A percentile compares a stretch with the other conserved stretches of the same genome.
Evolutionary conservation across 2,113 vertebrate genomes (phyloP).

Genomic region (Riparia riparia): DNA sequence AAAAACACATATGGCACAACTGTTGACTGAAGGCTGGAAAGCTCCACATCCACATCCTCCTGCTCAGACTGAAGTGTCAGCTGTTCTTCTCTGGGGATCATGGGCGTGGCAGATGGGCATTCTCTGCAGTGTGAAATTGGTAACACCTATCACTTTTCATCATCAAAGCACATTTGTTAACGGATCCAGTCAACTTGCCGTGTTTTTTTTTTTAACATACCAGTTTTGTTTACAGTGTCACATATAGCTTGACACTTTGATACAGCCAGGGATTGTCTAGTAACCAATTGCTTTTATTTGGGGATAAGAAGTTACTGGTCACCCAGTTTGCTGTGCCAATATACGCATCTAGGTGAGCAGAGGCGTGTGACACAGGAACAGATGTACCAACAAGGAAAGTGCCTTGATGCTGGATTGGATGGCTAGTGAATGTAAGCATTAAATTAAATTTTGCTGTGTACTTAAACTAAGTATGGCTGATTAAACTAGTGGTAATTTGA

Average conservation of each 20-base stretch:
- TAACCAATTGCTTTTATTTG: neutral
- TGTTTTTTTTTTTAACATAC: neutral
- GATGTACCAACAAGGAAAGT: conserved; percentile 16
- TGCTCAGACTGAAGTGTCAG: neutral
- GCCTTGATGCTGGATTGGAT: conserved; percentile 44
- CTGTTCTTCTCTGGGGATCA: neutral
- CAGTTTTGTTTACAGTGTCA: neutral
- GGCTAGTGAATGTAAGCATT: conserved; percentile 52
- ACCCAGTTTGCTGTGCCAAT: neutral
- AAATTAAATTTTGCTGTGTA: conserved; percentile 12
- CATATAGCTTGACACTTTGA: neutral
- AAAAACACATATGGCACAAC: conserved; percentile 19
- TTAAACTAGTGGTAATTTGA: conserved; percentile 25
- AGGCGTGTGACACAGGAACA: neutral
- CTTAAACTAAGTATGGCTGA: neutral
- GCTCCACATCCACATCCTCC: neutral
- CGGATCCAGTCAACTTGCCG: neutral
- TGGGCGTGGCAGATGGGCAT: neutral
- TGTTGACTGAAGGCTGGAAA: neutral
- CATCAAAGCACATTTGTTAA: neutral
- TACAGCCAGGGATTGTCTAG: neutral
- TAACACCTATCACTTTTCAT: neutral
- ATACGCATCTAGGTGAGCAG: neutral
- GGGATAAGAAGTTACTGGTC: neutral
- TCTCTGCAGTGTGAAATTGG: neutral